Conservation (phyloP, 2,888 invertebrate species). For the Chalcis sispes region DNA sequence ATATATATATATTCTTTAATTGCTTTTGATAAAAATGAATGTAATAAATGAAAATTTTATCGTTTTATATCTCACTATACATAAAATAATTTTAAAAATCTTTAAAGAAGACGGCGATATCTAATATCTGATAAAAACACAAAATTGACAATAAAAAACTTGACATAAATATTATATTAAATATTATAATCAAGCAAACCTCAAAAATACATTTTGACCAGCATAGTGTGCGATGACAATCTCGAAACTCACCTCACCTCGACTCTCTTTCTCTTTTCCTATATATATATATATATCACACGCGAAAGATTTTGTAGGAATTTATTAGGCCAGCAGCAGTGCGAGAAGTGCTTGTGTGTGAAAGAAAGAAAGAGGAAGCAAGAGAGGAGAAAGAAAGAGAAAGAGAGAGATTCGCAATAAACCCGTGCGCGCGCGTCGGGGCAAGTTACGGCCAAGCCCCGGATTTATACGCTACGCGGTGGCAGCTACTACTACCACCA, state of each 20-base stretch:
- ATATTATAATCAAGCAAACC: too few relatives aligned
- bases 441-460: conserved; percentile 64
- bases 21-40: too few relatives aligned
- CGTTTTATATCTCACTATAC: too few relatives aligned
- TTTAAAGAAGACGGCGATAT: too few relatives aligned
- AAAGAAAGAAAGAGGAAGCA: neutral
- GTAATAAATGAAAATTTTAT: too few relatives aligned
- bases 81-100: too few relatives aligned
- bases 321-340: conserved; percentile 70
- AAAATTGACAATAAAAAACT: too few relatives aligned
- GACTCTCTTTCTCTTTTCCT: neutral
- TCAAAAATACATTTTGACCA: neutral
- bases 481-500: conserved; percentile 63
- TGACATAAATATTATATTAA: too few relatives aligned
- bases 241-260: conserved; percentile 60
- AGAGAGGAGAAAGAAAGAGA: conserved; percentile 4
- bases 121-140: too few relatives aligned
- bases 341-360: too few relatives aligned
- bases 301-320: conserved; percentile 59
- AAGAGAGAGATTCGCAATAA: conserved; percentile 70
- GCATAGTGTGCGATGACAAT: conserved; percentile 62
- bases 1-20: too few relatives aligned
- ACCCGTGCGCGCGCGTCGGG: conserved; percentile 67
- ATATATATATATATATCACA: neutral
- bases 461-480: too few relatives aligned